Base-by-base conservation (phyloP, 64 coral and sea anemone species). In the Porites lutea region DNA sequence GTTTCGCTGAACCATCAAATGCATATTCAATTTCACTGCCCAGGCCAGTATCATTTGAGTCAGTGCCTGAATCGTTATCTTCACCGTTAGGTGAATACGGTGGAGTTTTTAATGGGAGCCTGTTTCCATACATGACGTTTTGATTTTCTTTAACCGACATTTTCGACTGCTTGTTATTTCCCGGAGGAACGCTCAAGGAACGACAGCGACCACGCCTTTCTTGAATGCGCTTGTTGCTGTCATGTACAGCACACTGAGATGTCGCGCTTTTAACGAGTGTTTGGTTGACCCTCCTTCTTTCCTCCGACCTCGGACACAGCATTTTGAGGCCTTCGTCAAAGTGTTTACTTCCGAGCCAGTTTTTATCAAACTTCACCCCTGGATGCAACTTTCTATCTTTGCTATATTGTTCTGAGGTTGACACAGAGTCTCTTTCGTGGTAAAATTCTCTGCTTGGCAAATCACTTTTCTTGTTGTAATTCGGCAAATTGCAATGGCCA, bases 21-120 rank as follows among this genome's bases (percentile, higher is more conserved):
- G 51, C 18, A 75, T 75, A 88, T 88, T 73, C 86, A 64, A 88
- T 88, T 12, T 75, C 86, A 60, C 70, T 88, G 5, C 86, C 86
- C 3, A 88, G 50, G 47, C 86, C 86, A 59, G 73, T 88, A 13
- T 74, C 86, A 10, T 88, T 77, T 74, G 86, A 75, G 59, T 88
- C 86, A 50, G 61, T 65, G 47, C 66, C 52, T 14, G 81, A 67
- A 52, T 63, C 86, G n/a, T 62, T 49, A 53, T 72, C 49, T 27
- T 88, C 85, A 48, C 23, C 46, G 8, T 59, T 77, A 0, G 55
- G 6, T 45, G 52, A 88, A 13, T 88, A 53, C 3, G 53, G 68
- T 49, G 22, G 72, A 47, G 68, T 88, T 75, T 18, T 73, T 3
- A 59, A 37, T 3, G 37, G 59, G 1, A 5, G 70, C 44, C 53